Evolutionary conservation across 2,797 vertebrate genomes (phyloP).

Genomic region (Enoplosus armatus): DNA sequence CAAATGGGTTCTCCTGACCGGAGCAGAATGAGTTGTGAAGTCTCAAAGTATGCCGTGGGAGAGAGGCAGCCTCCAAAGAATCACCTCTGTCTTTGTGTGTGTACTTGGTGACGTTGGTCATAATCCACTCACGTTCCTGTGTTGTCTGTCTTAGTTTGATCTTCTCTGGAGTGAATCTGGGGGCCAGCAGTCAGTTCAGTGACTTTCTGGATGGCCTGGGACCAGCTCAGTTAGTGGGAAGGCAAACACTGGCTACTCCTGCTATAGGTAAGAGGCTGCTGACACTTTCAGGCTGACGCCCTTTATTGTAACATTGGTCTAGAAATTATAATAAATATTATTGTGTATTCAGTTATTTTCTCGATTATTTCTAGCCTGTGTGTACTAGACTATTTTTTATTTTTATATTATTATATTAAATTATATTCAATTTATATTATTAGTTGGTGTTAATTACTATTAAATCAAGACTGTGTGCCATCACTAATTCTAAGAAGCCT

Average conservation of each 20-base stretch:
- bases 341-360: background rate
- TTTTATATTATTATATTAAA: too few species aligned
- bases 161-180: constrained; percentile 95
- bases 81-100: background rate
- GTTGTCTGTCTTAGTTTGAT: constrained; percentile 86
- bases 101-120: background rate
- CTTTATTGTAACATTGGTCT: background rate
- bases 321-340: background rate
- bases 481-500: background rate
- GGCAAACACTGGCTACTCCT: constrained; percentile 96
- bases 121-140: constrained; percentile 5
- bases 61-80: background rate
- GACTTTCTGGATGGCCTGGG: constrained; percentile 98
- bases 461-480: background rate
- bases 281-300: background rate
- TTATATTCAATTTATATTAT: too few species aligned
- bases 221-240: constrained; percentile 95
- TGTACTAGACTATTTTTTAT: background rate
- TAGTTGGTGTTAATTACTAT: background rate
- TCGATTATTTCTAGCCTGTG: background rate
- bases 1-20: background rate
- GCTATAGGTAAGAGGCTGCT: constrained; percentile 89
- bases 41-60: background rate
- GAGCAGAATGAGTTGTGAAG: background rate
- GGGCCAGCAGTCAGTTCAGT: constrained; percentile 97